Base-by-base conservation (phyloP, 2,888 invertebrate genomes). In the Amblyteles armatorius region DNA sequence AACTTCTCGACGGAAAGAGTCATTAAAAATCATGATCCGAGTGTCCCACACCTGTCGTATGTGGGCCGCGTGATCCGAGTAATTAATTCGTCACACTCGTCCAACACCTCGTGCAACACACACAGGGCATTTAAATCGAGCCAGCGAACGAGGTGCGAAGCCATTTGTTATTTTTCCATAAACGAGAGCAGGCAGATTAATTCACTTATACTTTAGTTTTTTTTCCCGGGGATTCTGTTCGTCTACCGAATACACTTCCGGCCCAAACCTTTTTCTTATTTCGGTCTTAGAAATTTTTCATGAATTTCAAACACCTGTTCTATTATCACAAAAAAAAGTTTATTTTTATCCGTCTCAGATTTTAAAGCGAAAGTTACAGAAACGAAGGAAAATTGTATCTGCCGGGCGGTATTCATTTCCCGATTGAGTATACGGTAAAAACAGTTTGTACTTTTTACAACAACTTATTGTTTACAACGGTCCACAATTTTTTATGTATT, bases 41-140 rank as follows among this genome's bases (percentile, higher is more conserved):
- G 36, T 72, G 77, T 71, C 65, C 76, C 68, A 81, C 88, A 88
- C 88, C 83, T 88, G 89, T 73, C 86, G 48, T 86, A 80, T 79
- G 79, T 83, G 83, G 80, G 63, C 55, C 65, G 76, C 83, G 71
- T 80, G 72, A 84, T 80, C 44, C 83, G 80, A 48, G 55, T 86
- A 72, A 83, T 82, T 83, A 76, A 84, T 82, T 85, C 80, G 73
- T 50, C 74, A 50, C 50, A 50, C 33, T 33, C 16, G 50, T 19
- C n/a, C 19, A n/a, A n/a, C n/a, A n/a, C n/a, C n/a, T n/a, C n/a
- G 22, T 36, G 16, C 33, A 29, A 29, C 50, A 16, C 50, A n/a
- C 5, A 19, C 22, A 50, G 36, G 33, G 6, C 33, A 76, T 65
- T 65, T 76, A 76, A 76, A 76, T 76, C n/a, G 19, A 22, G 11